phyloP scores from a whole-genome alignment of 2,888 invertebrate species.

The Muscina levida region DNA sequence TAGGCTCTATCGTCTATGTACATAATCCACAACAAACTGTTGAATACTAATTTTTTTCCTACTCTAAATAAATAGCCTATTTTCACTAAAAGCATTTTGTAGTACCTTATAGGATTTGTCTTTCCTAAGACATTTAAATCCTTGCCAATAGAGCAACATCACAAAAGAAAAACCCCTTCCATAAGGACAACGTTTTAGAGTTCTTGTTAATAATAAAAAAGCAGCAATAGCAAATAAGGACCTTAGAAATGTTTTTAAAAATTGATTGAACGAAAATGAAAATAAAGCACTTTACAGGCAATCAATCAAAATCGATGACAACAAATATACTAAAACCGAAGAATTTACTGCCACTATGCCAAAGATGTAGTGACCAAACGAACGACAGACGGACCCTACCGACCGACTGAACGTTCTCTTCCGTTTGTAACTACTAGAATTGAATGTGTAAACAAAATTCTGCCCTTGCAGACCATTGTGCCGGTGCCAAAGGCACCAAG shows the following conservation, averaged over 20 bases:
- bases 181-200: neutral
- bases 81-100: too few relatives aligned
- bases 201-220: slow-evolving; percentile 11
- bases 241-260: neutral
- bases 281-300: slow-evolving; percentile 33
- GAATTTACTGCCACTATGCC: slow-evolving; percentile 20
- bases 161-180: too few relatives aligned
- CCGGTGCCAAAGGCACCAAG: neutral
- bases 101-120: neutral
- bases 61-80: too few relatives aligned
- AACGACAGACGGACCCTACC: too few relatives aligned
- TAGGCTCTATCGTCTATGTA: too few relatives aligned
- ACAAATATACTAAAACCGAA: slow-evolving; percentile 24
- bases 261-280: slow-evolving; percentile 1
- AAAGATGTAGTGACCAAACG: too few relatives aligned
- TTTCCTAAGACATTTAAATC: too few relatives aligned
- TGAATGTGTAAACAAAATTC: slow-evolving; percentile 43
- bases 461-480: neutral
- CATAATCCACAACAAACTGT: too few relatives aligned
- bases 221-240: neutral
- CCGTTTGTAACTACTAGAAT: slow-evolving; percentile 3
- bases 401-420: slow-evolving; percentile 21
- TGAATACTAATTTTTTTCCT: too few relatives aligned
- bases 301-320: slow-evolving; percentile 59
- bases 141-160: neutral